Conservation (phyloP, 2,113 vertebrate species). For the Ranitomeya variabilis region DNA sequence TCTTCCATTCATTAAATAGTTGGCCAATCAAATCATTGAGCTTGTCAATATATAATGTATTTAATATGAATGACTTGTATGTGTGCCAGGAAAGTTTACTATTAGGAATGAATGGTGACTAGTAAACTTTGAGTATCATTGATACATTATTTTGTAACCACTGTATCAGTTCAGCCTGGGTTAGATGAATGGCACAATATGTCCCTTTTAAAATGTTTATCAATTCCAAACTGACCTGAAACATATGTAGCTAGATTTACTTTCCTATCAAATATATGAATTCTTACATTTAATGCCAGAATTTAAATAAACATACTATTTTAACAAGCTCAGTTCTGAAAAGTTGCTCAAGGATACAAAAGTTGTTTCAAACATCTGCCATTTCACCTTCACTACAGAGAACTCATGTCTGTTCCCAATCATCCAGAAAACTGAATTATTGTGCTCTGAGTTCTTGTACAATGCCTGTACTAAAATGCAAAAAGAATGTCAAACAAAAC, state of each 20-base stretch:
- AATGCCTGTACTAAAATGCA: conserved; percentile 15
- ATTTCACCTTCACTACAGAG: conserved; percentile 29
- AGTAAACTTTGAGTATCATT: background rate
- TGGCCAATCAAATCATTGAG: too few relatives aligned
- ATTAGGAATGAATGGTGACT: too few relatives aligned
- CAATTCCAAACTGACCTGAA: background rate
- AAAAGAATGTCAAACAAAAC: conserved; percentile 39
- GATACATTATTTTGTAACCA: background rate
- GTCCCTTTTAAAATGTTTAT: background rate
- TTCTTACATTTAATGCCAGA: background rate
- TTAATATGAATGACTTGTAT: too few relatives aligned
- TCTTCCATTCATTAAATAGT: too few relatives aligned
- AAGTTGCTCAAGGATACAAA: conserved; percentile 4
- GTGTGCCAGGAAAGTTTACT: too few relatives aligned
- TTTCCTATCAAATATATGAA: background rate
- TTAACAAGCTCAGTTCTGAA: background rate
- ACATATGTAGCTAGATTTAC: background rate
- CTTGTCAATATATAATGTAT: too few relatives aligned
- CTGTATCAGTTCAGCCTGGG: background rate
- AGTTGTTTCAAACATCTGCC: conserved; percentile 32
- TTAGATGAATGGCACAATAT: background rate
- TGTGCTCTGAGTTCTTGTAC: conserved; percentile 10
- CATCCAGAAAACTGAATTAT: conserved; percentile 40
- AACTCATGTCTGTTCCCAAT: conserved; percentile 40
- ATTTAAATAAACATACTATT: background rate